Conservation (phyloP, 2,888 invertebrate genomes). For the Psylliodes chrysocephalus region DNA sequence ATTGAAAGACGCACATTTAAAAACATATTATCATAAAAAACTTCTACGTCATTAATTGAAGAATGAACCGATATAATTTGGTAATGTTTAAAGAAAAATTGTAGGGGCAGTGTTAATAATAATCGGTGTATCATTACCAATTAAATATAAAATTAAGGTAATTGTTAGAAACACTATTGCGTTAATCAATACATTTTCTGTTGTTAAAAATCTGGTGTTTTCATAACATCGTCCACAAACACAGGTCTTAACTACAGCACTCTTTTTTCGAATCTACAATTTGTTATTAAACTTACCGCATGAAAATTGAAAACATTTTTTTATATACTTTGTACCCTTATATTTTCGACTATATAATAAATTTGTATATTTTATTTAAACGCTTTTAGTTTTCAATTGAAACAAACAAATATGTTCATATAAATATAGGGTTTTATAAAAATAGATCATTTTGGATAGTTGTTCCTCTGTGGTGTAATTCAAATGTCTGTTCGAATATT, state of each 20-base stretch:
- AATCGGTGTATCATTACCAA: no score
- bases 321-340: conserved; percentile 14
- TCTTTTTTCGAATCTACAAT: conserved; percentile 11
- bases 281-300: conserved; percentile 4
- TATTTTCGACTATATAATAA: conserved; percentile 14
- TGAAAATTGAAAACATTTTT: conserved; percentile 15
- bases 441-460: no score
- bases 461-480: background rate
- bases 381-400: background rate
- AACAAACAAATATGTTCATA: conserved; percentile 1
- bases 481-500: background rate
- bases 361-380: conserved; percentile 4
- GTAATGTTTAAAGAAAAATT: no score
- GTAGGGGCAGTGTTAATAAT: no score
- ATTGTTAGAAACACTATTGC: background rate
- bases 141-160: background rate
- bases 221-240: conserved; percentile 3
- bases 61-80: no score
- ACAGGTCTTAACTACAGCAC: conserved; percentile 17
- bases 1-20: background rate
- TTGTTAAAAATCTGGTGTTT: background rate
- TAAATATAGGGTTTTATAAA: no score
- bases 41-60: no score
- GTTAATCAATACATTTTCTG: conserved; percentile 1
- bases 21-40: no score